phyloP scores from a whole-genome alignment of 2,888 invertebrate species.

The Thelaira solivaga region DNA sequence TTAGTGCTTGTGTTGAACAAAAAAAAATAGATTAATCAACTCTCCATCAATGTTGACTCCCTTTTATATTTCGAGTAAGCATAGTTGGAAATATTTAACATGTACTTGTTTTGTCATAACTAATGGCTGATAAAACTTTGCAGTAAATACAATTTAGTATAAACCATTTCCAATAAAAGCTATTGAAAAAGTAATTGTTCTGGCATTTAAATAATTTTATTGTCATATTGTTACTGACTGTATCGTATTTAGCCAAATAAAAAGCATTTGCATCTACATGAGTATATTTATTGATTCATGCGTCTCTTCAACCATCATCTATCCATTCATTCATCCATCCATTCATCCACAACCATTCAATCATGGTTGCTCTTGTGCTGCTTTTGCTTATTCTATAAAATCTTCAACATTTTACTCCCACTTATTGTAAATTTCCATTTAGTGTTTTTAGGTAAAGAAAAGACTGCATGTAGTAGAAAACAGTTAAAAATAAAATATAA shows the following conservation, averaged over 20 bases:
- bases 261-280: conserved; percentile 34
- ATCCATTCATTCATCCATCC: conserved; percentile 7
- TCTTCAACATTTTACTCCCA: conserved; percentile 1
- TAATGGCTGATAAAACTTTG: neutral
- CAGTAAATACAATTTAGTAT: conserved; percentile 11
- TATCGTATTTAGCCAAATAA: conserved; percentile 49
- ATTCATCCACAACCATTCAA: conserved; percentile 33
- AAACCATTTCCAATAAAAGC: conserved; percentile 25
- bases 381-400: neutral
- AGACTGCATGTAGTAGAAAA: neutral
- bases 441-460: neutral
- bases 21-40: too few relatives aligned
- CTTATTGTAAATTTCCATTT: conserved; percentile 43
- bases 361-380: conserved; percentile 5
- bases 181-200: conserved; percentile 44
- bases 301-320: conserved; percentile 22
- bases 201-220: conserved; percentile 54
- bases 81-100: neutral
- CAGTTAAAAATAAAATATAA: neutral
- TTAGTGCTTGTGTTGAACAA: too few relatives aligned
- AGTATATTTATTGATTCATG: conserved; percentile 32
- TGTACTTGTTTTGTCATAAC: neutral
- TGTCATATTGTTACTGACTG: conserved; percentile 51
- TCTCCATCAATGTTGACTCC: too few relatives aligned
- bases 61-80: neutral